phyloP scores from a whole-genome alignment of 1,140 invertebrate genomes.

The Manduca sexta region DNA sequence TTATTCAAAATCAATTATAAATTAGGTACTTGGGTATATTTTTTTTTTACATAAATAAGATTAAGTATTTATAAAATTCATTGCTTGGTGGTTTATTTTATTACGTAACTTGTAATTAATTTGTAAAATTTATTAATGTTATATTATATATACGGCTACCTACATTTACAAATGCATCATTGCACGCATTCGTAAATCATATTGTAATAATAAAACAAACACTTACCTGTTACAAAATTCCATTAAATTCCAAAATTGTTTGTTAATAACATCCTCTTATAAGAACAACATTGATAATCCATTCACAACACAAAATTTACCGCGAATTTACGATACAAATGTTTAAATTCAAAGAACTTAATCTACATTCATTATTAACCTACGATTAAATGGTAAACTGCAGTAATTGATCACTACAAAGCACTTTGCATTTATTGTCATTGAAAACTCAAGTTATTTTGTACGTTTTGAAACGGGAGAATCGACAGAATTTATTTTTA shows the following conservation, averaged over 20 bases:
- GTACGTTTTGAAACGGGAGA: constrained; percentile 20
- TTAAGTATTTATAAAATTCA: too few species aligned
- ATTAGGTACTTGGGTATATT: too few species aligned
- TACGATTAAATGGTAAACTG: too few species aligned
- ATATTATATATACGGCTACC: too few species aligned
- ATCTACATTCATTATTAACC: too few species aligned
- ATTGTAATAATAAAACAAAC: background rate
- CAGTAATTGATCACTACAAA: too few species aligned
- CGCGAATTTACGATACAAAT: constrained; percentile 36
- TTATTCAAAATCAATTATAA: too few species aligned
- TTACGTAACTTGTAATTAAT: too few species aligned
- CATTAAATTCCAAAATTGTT: constrained; percentile 30
- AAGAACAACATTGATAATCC: constrained; percentile 3
- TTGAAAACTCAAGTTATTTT: constrained; percentile 27
- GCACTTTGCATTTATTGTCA: constrained; percentile 15
- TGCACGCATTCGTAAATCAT: background rate
- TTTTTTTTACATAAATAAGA: too few species aligned
- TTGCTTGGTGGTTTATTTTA: too few species aligned
- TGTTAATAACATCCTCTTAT: background rate
- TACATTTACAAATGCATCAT: too few species aligned
- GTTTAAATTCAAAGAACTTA: background rate
- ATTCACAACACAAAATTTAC: constrained; percentile 27
- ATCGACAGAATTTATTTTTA: constrained; percentile 34
- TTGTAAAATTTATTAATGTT: too few species aligned
- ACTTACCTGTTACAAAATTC: constrained; percentile 40